These are phyloP conservation scores for Corythornis leucogaster DNA, from an alignment of 2,797 vertebrate genomes.

Conservation along the genomic window DNA sequence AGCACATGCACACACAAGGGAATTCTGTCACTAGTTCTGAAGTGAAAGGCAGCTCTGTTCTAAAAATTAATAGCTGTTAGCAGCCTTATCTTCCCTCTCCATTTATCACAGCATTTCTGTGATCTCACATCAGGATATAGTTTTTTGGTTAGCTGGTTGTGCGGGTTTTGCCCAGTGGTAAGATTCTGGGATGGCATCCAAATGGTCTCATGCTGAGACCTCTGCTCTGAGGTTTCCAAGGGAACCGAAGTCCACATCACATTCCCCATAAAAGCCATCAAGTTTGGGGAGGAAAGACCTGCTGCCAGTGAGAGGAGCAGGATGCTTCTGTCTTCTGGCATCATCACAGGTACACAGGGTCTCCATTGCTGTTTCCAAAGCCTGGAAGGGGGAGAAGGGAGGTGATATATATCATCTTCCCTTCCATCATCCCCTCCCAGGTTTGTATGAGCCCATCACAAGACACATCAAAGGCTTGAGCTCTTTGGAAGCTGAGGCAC, in stretches of 20 bases:
- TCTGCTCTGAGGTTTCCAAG: background rate
- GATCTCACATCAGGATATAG: background rate
- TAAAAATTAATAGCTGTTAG: background rate
- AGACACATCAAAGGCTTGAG: rapidly evolving
- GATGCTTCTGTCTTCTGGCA: background rate
- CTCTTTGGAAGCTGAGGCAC: background rate
- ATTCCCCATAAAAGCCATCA: rapidly evolving
- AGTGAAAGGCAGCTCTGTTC: background rate
- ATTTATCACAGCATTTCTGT: background rate
- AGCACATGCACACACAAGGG: background rate
- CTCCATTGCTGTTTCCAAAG: background rate
- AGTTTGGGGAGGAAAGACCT: background rate
- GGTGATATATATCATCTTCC: background rate
- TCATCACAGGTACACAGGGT: background rate
- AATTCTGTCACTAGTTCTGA: background rate
- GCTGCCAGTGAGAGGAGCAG: background rate
- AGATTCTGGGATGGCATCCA: background rate
- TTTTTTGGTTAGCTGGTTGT: background rate
- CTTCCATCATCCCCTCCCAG: background rate
- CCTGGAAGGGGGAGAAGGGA: background rate
- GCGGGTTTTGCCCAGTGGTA: background rate
- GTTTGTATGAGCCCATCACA: background rate
- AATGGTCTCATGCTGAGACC: background rate
- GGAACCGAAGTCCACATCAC: background rate
- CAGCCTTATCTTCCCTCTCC: background rate